phyloP scores from a whole-genome alignment of 1,140 invertebrate species.

The Acromyrmex heyeri region DNA sequence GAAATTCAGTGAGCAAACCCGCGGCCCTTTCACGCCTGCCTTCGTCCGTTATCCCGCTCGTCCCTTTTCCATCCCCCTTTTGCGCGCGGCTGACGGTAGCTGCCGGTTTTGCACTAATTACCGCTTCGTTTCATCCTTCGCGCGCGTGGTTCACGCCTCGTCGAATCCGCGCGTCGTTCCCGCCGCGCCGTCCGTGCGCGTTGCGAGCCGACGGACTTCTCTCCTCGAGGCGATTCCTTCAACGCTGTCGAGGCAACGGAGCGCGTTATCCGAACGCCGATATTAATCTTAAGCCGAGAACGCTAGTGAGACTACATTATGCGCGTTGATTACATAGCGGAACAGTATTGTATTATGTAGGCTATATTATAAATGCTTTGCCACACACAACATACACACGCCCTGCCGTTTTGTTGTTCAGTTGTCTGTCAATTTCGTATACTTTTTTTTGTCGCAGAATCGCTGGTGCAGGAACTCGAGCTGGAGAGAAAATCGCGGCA shows the following conservation, averaged over 20 bases:
- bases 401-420: neutral
- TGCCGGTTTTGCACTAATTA: slow-evolving; percentile 84
- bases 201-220: neutral
- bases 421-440: slow-evolving; percentile 62
- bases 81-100: slow-evolving; percentile 55
- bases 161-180: slow-evolving; percentile 55
- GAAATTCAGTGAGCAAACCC: slow-evolving; percentile 85
- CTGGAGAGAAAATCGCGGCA: slow-evolving; percentile 94
- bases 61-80: slow-evolving; percentile 68
- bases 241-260: slow-evolving; percentile 29
- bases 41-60: slow-evolving; percentile 77
- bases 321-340: slow-evolving; percentile 3
- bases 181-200: slow-evolving; percentile 24
- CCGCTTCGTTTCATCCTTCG: slow-evolving; percentile 83
- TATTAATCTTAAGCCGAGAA: slow-evolving; percentile 50
- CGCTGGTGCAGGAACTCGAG: slow-evolving; percentile 94
- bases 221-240: slow-evolving; percentile 19
- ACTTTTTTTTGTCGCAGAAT: slow-evolving; percentile 89
- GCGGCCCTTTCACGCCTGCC: slow-evolving; percentile 80
- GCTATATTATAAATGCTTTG: slow-evolving; percentile 21
- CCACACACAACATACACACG: neutral
- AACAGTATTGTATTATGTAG: slow-evolving; percentile 41
- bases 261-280: slow-evolving; percentile 53
- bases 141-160: slow-evolving; percentile 80
- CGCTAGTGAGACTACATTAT: slow-evolving; percentile 35